Evolutionary conservation across 1,140 invertebrate genomes (phyloP).

Genomic region (Atta texana): DNA sequence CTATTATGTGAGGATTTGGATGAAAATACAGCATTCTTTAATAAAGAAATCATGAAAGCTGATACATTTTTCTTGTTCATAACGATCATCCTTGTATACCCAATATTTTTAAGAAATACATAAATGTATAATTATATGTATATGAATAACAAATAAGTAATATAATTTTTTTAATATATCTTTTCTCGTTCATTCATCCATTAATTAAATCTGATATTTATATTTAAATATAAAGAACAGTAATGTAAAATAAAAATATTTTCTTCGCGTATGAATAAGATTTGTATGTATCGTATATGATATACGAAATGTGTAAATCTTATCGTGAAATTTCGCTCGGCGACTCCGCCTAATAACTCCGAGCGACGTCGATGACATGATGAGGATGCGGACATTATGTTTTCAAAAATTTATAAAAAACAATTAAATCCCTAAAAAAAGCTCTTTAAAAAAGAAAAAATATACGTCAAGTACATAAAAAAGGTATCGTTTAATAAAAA

Average conservation of each 20-base stretch:
- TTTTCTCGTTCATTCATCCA: background rate
- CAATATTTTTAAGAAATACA: background rate
- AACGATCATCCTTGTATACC: background rate
- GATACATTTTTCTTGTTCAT: background rate
- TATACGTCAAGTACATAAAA: too few relatives aligned
- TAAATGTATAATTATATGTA: constrained; percentile 5
- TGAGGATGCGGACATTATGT: too few relatives aligned
- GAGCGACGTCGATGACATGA: too few relatives aligned
- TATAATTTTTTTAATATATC: background rate
- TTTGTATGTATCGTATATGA: background rate
- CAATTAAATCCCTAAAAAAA: too few relatives aligned
- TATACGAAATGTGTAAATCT: background rate
- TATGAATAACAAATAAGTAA: background rate
- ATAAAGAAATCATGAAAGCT: background rate
- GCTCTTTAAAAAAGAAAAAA: too few relatives aligned
- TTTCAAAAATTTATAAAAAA: too few relatives aligned
- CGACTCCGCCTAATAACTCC: too few relatives aligned
- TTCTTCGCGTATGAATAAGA: background rate
- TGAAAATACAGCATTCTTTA: background rate
- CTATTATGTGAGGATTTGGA: background rate
- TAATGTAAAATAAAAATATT: constrained; percentile 9
- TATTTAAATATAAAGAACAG: constrained; percentile 19
- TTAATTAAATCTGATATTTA: background rate
- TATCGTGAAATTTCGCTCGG: background rate
- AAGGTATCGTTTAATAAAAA: too few relatives aligned